These are phyloP conservation scores for Opisthograptis luteolata DNA, from an alignment of 2,888 invertebrate species.

Conservation along the genomic window DNA sequence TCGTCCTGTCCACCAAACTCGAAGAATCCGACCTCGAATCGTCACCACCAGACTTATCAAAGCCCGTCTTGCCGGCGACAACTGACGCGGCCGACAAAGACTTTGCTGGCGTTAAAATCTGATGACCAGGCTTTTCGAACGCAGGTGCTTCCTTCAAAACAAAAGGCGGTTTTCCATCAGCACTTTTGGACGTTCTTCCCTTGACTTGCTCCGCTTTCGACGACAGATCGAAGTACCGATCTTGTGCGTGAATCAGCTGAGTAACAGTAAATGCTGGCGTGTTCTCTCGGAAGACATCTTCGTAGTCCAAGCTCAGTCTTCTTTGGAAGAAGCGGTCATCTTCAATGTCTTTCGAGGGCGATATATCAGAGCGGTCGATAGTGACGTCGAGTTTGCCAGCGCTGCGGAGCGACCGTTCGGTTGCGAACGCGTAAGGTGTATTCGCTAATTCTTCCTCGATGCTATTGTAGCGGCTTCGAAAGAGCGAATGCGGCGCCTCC, in stretches of 20 bases:
- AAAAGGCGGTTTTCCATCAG: slow-evolving; percentile 4
- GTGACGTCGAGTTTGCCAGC: slow-evolving; percentile 65
- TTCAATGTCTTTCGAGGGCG: slow-evolving; percentile 68
- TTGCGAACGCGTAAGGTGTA: slow-evolving; percentile 80
- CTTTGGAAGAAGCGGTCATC: slow-evolving; percentile 70
- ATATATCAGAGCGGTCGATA: slow-evolving; percentile 56
- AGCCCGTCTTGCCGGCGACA: background rate
- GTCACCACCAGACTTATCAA: slow-evolving; percentile 8
- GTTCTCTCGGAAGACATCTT: slow-evolving; percentile 56
- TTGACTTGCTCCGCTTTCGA: slow-evolving; percentile 28
- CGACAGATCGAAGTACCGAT: slow-evolving; percentile 74
- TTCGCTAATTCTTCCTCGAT: slow-evolving; percentile 79
- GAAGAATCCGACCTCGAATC: slow-evolving; percentile 52
- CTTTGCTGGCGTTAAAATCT: too few species aligned
- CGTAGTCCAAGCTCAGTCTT: slow-evolving; percentile 51
- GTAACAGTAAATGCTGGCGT: slow-evolving; percentile 74
- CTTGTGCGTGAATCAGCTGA: slow-evolving; percentile 76
- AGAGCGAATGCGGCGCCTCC: slow-evolving; percentile 65
- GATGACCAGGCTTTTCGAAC: slow-evolving; percentile 18
- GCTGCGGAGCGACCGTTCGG: slow-evolving; percentile 59
- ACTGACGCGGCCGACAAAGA: background rate
- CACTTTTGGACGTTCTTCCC: background rate
- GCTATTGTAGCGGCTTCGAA: slow-evolving; percentile 79
- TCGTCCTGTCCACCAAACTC: slow-evolving; percentile 41
- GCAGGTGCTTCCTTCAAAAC: slow-evolving; percentile 35